These are phyloP conservation scores for Eutrigla gurnardus DNA, from an alignment of 2,797 vertebrate species.

Conservation along the genomic window DNA sequence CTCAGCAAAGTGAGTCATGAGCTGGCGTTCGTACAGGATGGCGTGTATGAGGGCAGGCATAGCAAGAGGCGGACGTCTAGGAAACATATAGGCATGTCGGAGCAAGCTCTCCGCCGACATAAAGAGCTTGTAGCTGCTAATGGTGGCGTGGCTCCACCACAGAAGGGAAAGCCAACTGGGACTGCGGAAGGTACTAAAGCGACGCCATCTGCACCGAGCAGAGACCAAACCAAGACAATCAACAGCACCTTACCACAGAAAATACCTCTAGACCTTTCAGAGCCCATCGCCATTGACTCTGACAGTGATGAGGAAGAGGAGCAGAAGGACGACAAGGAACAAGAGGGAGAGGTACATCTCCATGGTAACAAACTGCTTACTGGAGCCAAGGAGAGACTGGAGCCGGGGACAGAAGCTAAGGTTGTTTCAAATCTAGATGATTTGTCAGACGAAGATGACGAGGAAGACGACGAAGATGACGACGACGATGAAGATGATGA, in stretches of 20 bases:
- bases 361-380: constrained; percentile 50
- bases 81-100: constrained; percentile 88
- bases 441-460: constrained; percentile 85
- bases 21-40: constrained; percentile 86
- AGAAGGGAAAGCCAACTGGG: constrained; percentile 28
- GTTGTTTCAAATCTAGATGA: constrained; percentile 84
- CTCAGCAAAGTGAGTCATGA: constrained; percentile 90
- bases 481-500: constrained; percentile 56
- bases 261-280: constrained; percentile 73
- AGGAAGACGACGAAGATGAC: constrained; percentile 35
- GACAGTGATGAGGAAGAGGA: constrained; percentile 80
- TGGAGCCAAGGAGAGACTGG: constrained; percentile 42
- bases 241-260: constrained; percentile 85
- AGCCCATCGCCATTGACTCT: constrained; percentile 84
- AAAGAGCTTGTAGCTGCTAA: constrained; percentile 66
- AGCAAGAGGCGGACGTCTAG: constrained; percentile 86
- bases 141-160: constrained; percentile 42
- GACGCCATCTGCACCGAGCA: constrained; percentile 60
- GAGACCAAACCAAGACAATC: constrained; percentile 87
- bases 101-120: constrained; percentile 78
- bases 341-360: constrained; percentile 75
- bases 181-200: constrained; percentile 28
- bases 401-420: constrained; percentile 55
- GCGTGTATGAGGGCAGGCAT: constrained; percentile 83
- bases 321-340: constrained; percentile 57